Evolutionary conservation across 2,113 vertebrate genomes (phyloP).

Genomic region (Dicaeum eximium): DNA sequence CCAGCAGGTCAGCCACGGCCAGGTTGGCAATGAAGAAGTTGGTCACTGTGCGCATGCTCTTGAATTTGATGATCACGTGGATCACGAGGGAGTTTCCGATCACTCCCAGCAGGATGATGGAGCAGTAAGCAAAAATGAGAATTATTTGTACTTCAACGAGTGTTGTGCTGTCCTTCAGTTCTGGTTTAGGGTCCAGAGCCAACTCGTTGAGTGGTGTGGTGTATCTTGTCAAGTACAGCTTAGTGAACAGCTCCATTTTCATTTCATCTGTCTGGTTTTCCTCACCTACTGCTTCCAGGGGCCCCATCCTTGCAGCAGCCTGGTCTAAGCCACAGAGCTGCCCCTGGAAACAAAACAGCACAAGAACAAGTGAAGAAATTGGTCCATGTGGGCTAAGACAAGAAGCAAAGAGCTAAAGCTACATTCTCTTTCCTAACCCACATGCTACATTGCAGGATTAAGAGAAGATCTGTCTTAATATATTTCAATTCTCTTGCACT

Average conservation of each 20-base stretch:
- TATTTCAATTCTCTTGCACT: conserved; percentile 6
- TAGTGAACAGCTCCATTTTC: conserved; percentile 58
- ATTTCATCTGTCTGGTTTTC: conserved; percentile 73
- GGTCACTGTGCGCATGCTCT: conserved; percentile 88
- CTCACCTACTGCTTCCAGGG: conserved; percentile 63
- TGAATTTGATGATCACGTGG: conserved; percentile 89
- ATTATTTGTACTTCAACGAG: conserved; percentile 84
- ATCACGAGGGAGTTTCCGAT: conserved; percentile 91
- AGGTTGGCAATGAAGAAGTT: conserved; percentile 95
- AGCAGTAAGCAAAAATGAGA: conserved; percentile 89
- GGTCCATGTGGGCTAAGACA: background rate
- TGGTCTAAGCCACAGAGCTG: background rate
- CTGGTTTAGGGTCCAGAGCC: conserved; percentile 65
- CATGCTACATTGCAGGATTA: background rate
- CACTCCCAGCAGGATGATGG: conserved; percentile 90
- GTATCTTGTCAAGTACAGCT: conserved; percentile 31
- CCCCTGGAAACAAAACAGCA: background rate
- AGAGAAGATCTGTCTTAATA: background rate
- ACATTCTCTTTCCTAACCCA: background rate
- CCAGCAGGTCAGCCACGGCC: conserved; percentile 88
- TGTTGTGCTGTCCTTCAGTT: conserved; percentile 86
- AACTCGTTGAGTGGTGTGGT: conserved; percentile 61
- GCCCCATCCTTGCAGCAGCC: conserved; percentile 54
- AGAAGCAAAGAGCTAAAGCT: background rate
- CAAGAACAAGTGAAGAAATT: background rate